Conservation (phyloP, 2,113 vertebrate species). For the Amblyopsis rosae region DNA sequence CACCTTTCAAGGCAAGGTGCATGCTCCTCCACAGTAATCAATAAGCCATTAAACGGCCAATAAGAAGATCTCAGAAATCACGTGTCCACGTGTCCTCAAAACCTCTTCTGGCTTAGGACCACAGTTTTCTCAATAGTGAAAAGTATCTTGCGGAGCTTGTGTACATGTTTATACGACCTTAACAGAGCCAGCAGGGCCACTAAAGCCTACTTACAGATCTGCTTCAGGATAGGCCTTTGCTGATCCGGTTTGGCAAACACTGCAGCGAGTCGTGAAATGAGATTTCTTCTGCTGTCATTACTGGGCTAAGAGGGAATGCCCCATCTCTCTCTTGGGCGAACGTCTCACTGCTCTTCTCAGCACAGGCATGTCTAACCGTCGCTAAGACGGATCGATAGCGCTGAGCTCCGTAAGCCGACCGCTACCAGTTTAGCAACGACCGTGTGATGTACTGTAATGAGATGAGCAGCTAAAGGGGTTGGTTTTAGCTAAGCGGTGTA, state of each 20-base stretch:
- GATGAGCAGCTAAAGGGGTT: slow-evolving; percentile 47
- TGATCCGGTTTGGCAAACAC: slow-evolving; percentile 67
- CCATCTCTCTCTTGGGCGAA: slow-evolving; percentile 60
- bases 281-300: slow-evolving; percentile 72
- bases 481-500: slow-evolving; percentile 50
- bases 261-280: slow-evolving; percentile 78
- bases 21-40: slow-evolving; percentile 55
- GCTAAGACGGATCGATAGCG: slow-evolving; percentile 66
- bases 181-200: slow-evolving; percentile 51
- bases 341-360: slow-evolving; percentile 52
- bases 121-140: slow-evolving; percentile 52
- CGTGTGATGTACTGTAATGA: slow-evolving; percentile 65
- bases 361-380: slow-evolving; percentile 60
- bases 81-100: slow-evolving; percentile 46
- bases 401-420: slow-evolving; percentile 63
- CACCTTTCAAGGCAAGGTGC: slow-evolving; percentile 31
- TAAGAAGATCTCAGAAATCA: slow-evolving; percentile 49
- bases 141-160: slow-evolving; percentile 28
- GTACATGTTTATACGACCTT: slow-evolving; percentile 47
- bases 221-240: slow-evolving; percentile 45
- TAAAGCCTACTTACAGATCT: slow-evolving; percentile 39
- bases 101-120: not conserved
- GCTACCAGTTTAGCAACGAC: slow-evolving; percentile 59
- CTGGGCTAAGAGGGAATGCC: slow-evolving; percentile 49
- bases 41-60: slow-evolving; percentile 78